Conservation (phyloP, 1,140 invertebrate genomes). For the Drosophila micromelanica region DNA sequence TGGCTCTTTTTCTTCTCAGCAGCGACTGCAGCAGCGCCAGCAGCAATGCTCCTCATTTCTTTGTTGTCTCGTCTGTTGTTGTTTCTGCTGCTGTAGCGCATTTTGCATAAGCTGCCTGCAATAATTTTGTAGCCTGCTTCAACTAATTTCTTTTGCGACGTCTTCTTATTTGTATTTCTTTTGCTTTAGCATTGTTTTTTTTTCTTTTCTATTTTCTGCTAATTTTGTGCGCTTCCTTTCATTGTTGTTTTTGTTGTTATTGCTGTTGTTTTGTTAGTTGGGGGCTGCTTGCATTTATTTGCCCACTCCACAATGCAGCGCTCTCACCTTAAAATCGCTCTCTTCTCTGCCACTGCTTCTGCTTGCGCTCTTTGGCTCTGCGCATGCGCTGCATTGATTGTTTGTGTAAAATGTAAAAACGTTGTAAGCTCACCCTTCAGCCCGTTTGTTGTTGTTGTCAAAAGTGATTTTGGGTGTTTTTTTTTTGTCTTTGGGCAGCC, state of each 20-base stretch:
- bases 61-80: slow-evolving; percentile 70
- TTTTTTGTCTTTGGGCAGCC: slow-evolving; percentile 20
- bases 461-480: slow-evolving; percentile 28
- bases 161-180: slow-evolving; percentile 25
- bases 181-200: slow-evolving; percentile 57
- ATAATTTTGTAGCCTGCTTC: slow-evolving; percentile 16
- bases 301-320: slow-evolving; percentile 23
- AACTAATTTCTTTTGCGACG: slow-evolving; percentile 26
- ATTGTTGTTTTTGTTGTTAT: slow-evolving; percentile 21
- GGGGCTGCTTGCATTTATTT: slow-evolving; percentile 66
- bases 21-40: slow-evolving; percentile 13
- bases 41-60: slow-evolving; percentile 61
- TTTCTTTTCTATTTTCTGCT: slow-evolving; percentile 30
- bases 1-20: slow-evolving; percentile 55
- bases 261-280: slow-evolving; percentile 60
- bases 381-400: slow-evolving; percentile 75
- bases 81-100: slow-evolving; percentile 45
- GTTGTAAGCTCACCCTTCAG: slow-evolving; percentile 53
- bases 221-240: slow-evolving; percentile 50
- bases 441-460: slow-evolving; percentile 37
- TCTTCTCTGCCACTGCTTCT: slow-evolving; percentile 8
- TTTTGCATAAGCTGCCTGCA: slow-evolving; percentile 66
- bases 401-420: slow-evolving; percentile 74
- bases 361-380: slow-evolving; percentile 30
- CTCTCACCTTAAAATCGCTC: slow-evolving; percentile 14